phyloP scores from a whole-genome alignment of 2,113 vertebrate species.

The Mola mola region DNA sequence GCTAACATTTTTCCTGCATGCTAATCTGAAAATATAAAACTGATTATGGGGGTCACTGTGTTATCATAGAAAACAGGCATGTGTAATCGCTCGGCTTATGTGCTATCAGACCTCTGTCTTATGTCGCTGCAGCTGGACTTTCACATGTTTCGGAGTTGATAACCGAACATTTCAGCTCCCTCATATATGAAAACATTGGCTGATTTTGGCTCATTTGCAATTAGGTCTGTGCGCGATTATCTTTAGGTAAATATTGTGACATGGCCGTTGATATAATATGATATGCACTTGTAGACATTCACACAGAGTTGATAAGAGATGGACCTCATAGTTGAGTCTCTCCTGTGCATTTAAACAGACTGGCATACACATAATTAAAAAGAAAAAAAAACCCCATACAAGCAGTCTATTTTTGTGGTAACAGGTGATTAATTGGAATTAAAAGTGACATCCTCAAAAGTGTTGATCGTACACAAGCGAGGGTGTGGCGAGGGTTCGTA shows the following conservation, averaged over 20 bases:
- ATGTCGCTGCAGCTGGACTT: conserved; percentile 45
- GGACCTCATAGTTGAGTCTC: too few species aligned
- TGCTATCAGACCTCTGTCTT: conserved; percentile 58
- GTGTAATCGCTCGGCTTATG: conserved; percentile 41
- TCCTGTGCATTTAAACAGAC: too few species aligned
- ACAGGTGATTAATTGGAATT: too few species aligned
- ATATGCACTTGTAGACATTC: conserved; percentile 15
- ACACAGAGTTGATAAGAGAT: conserved; percentile 26
- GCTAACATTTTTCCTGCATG: conserved; percentile 37
- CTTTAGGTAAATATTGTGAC: conserved; percentile 63
- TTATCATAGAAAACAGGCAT: conserved; percentile 70
- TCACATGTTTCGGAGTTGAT: conserved; percentile 64
- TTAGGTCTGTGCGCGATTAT: conserved; percentile 52
- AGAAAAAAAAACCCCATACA: too few species aligned
- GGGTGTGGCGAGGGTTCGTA: too few species aligned
- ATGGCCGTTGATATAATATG: conserved; percentile 21
- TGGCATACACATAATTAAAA: too few species aligned
- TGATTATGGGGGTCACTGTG: conserved; percentile 54
- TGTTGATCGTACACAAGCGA: too few species aligned
- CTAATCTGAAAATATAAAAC: conserved; percentile 57
- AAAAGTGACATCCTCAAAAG: too few species aligned
- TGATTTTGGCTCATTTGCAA: conserved; percentile 32
- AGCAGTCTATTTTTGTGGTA: too few species aligned
- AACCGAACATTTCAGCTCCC: conserved; percentile 30
- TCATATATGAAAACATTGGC: conserved; percentile 52